A percentile compares a stretch with the other conserved stretches of the same genome.
phyloP scores from a whole-genome alignment of 2,797 vertebrate genomes.

The Caiman crocodilus region DNA sequence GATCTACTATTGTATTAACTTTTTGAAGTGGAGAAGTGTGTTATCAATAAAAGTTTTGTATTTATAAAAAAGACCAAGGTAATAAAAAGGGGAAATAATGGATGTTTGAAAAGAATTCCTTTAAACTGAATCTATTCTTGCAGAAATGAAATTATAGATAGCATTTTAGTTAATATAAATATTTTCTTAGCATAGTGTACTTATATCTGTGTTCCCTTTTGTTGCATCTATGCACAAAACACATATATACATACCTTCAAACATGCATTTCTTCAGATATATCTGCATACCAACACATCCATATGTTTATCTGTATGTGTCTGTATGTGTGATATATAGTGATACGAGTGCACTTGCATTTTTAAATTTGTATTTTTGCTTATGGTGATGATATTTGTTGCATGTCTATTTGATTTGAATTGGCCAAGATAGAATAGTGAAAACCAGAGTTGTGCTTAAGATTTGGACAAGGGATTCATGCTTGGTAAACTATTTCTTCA shows the following conservation, averaged over 20 bases:
- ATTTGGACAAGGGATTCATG: conserved; percentile 36
- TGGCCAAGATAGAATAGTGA: conserved; percentile 38
- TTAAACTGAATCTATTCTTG: neutral
- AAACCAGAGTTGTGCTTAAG: conserved; percentile 38
- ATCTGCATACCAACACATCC: conserved; percentile 7
- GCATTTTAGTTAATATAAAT: neutral
- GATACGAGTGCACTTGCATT: neutral
- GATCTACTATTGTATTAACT: conserved; percentile 72
- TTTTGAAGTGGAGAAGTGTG: conserved; percentile 72
- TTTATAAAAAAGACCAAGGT: conserved; percentile 73
- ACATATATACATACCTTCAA: neutral
- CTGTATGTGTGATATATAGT: neutral
- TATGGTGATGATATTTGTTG: conserved; percentile 28
- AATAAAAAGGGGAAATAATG: neutral
- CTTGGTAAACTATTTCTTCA: conserved; percentile 29
- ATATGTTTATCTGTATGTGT: neutral
- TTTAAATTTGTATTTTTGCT: conserved; percentile 8
- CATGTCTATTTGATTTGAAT: conserved; percentile 40
- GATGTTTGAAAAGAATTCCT: neutral
- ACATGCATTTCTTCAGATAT: neutral
- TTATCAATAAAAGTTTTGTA: conserved; percentile 79
- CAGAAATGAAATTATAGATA: neutral
- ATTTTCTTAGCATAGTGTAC: neutral
- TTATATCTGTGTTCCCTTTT: neutral
- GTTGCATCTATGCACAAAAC: no score